Evolutionary conservation across 92 coral and sea anemone genomes (phyloP).

Genomic region (Palythoa heliodiscus): DNA sequence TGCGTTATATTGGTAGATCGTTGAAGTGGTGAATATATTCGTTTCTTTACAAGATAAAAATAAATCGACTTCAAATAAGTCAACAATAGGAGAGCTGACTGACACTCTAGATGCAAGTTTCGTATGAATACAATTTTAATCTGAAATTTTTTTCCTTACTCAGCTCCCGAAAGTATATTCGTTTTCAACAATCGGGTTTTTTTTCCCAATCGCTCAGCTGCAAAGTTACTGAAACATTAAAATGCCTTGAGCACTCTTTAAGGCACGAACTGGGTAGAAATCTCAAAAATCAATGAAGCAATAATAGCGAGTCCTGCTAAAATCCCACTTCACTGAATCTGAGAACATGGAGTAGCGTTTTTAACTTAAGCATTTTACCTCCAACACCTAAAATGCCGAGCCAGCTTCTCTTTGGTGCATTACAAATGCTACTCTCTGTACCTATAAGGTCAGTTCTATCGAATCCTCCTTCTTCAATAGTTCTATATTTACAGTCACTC

Average conservation of each 20-base stretch:
- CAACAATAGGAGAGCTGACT: slow-evolving; percentile 37
- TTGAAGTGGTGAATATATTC: background rate
- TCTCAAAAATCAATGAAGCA: background rate
- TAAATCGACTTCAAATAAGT: slow-evolving; percentile 44
- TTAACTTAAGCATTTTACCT: slow-evolving; percentile 17
- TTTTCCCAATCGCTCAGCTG: background rate
- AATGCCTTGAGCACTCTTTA: background rate
- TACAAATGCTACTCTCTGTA: slow-evolving; percentile 46
- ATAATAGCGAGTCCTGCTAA: slow-evolving; percentile 15
- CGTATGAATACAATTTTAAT: background rate
- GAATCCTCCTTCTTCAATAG: slow-evolving; percentile 23
- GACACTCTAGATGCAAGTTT: slow-evolving; percentile 41
- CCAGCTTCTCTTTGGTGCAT: slow-evolving; percentile 43
- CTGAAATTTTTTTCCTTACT: background rate
- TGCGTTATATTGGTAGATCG: slow-evolving; percentile 28
- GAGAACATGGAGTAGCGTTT: slow-evolving; percentile 13
- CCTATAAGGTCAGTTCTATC: slow-evolving; percentile 45
- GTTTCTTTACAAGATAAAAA: slow-evolving; percentile 23
- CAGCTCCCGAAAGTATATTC: background rate
- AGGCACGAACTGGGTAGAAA: background rate
- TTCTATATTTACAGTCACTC: slow-evolving; percentile 25
- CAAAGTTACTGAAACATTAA: background rate
- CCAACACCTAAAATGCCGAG: slow-evolving; percentile 43
- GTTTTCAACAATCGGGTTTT: background rate
- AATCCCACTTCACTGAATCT: slow-evolving; percentile 43